Conservation (phyloP, 2,113 vertebrate genomes). For the Epinephelus fuscoguttatus region DNA sequence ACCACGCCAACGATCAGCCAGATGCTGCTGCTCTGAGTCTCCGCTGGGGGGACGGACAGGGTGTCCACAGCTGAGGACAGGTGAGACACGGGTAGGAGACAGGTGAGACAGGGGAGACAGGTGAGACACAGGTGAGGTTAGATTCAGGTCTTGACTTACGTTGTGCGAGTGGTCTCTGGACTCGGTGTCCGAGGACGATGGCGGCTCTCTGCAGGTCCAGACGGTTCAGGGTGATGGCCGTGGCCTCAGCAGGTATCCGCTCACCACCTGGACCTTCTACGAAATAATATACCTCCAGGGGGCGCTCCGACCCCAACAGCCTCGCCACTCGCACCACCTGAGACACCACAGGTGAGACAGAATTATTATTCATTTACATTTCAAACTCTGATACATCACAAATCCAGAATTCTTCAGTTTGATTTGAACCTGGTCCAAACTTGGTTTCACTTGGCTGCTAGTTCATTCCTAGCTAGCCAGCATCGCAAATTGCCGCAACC, state of each 20-base stretch:
- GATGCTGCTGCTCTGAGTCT: slow-evolving; percentile 91
- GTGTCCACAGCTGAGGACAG: slow-evolving; percentile 89
- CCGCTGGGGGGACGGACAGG: slow-evolving; percentile 83
- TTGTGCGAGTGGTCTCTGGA: slow-evolving; percentile 91
- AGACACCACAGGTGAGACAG: background rate
- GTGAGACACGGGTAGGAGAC: background rate
- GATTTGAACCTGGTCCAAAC: too few species aligned
- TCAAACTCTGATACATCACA: too few species aligned
- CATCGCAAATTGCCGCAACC: too few species aligned
- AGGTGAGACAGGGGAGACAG: background rate
- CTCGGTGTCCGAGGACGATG: slow-evolving; percentile 94
- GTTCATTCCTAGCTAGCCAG: too few species aligned
- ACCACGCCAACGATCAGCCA: slow-evolving; percentile 96
- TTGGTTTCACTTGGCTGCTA: too few species aligned
- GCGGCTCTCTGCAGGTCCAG: slow-evolving; percentile 95
- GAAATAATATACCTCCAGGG: slow-evolving; percentile 94
- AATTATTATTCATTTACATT: too few species aligned
- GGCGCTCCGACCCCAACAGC: slow-evolving; percentile 87
- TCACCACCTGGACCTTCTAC: slow-evolving; percentile 92
- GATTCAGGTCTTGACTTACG: slow-evolving; percentile 82
- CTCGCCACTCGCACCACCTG: slow-evolving; percentile 93
- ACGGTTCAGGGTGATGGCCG: slow-evolving; percentile 91
- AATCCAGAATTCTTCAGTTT: too few species aligned
- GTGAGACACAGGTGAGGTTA: background rate
- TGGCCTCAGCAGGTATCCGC: slow-evolving; percentile 87